Conservation (phyloP, 2,797 vertebrate genomes). For the Rhinatrema bivittatum region DNA sequence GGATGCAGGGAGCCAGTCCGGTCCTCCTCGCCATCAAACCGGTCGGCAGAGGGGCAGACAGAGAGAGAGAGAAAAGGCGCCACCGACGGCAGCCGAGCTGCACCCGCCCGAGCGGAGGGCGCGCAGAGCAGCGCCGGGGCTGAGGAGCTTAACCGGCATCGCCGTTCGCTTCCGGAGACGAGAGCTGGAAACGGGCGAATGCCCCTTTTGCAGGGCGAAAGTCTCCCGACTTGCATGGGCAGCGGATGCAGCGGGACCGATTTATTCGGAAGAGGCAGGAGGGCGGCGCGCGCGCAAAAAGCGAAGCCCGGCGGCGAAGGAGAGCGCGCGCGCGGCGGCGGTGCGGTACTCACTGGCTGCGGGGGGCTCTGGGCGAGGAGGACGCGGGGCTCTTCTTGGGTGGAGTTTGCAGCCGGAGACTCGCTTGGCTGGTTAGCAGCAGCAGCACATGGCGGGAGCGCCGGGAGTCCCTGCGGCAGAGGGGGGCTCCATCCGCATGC, state of each 20-base stretch:
- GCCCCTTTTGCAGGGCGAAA: no score
- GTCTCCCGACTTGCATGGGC: no score
- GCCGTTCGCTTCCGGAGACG: no score
- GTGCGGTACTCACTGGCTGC: slow-evolving; percentile 56
- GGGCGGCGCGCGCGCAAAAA: not conserved
- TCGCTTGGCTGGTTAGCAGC: slow-evolving; percentile 49
- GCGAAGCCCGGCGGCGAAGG: not conserved
- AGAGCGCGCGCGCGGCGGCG: slow-evolving; percentile 4
- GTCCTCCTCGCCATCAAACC: slow-evolving; percentile 25
- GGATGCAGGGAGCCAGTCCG: slow-evolving; percentile 23
- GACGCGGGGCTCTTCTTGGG: slow-evolving; percentile 35
- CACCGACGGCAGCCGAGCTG: no score
- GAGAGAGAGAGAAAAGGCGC: no score
- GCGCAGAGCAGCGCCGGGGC: no score
- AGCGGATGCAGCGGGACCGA: no score
- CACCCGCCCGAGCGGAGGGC: no score
- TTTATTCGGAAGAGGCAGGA: slow-evolving; percentile 19
- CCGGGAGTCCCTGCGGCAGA: slow-evolving; percentile 37
- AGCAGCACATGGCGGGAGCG: slow-evolving; percentile 60
- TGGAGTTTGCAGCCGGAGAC: slow-evolving; percentile 54
- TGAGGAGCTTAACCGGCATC: no score
- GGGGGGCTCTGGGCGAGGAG: slow-evolving; percentile 28
- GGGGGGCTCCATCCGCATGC: slow-evolving; percentile 9
- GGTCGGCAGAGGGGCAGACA: no score
- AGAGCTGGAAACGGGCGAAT: no score